Conservation (phyloP, 2,797 vertebrate species). For the Typhlichthys eigenmanni region DNA sequence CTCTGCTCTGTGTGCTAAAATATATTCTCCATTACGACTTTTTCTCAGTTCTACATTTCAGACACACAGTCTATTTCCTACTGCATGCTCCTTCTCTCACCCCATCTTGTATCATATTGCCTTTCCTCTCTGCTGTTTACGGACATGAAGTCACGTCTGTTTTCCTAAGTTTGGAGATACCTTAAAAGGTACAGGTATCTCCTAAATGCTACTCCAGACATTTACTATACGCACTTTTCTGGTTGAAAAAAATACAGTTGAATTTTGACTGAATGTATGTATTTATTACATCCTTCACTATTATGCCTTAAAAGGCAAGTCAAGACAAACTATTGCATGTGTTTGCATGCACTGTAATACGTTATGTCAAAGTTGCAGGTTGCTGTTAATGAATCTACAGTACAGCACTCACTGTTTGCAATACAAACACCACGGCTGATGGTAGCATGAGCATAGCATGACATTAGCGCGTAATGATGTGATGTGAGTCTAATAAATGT, state of each 20-base stretch:
- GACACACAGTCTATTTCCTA: slow-evolving; percentile 45
- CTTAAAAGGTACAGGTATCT: no score
- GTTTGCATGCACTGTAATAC: not conserved
- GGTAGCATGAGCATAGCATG: not conserved
- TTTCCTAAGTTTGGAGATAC: slow-evolving; percentile 32
- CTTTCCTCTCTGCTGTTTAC: slow-evolving; percentile 34
- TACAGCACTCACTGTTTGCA: not conserved
- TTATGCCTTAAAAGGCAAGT: slow-evolving; percentile 14
- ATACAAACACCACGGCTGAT: slow-evolving; percentile 3
- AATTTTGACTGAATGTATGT: slow-evolving; percentile 23
- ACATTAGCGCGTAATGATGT: not conserved
- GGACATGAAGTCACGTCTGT: slow-evolving; percentile 51
- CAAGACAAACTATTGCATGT: slow-evolving; percentile 7
- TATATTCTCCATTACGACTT: slow-evolving; percentile 48
- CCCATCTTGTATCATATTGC: slow-evolving; percentile 36
- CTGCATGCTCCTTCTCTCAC: slow-evolving; percentile 23
- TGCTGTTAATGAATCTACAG: slow-evolving; percentile 3
- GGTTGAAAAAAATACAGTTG: slow-evolving; percentile 1
- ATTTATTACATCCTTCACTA: slow-evolving; percentile 32
- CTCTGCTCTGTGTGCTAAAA: slow-evolving; percentile 41
- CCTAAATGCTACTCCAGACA: not conserved
- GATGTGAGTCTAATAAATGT: not conserved
- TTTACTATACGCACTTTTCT: no score
- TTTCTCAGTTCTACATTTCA: slow-evolving; percentile 47
- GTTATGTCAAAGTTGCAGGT: slow-evolving; percentile 7